Base-by-base conservation (phyloP, 2,113 vertebrate species). In the Gadus chalcogrammus region DNA sequence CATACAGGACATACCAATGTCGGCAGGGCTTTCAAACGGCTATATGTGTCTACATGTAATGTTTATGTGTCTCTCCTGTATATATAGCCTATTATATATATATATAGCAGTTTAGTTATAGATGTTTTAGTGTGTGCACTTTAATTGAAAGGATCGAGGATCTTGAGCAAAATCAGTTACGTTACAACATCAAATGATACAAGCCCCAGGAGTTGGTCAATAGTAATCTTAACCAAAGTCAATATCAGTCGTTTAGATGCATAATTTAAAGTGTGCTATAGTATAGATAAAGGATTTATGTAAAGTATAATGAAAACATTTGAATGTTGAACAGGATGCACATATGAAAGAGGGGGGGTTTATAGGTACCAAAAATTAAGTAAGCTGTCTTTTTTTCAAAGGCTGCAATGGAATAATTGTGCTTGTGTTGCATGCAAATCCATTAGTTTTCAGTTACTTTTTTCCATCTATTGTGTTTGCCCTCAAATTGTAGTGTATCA, bases 371-470 rank as follows among this genome's bases (percentile, higher is more conserved):
- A 2, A 24, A 24, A 35, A 35, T 4, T 4, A 35, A 35, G 31
- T 35, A 35, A 35, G 6, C 31, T 35, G 31, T 3, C 70, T 20
- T 20, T 66, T 42, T 61, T 63, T 52, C 65, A 67, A 56, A 68
- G 52, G 38, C 64, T 65, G 22, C 11, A 72, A 61, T 31, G 35
- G 69, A 66, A 62, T 67, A 28, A 65, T 69, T 35, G 52, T 60
- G 7, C 35, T 15, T 1, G 24, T 62, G 22, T 65, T 24, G 20
- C 61, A 78, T 81, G 71, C 76, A 83, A 85, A 85, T n/a, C n/a
- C n/a, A n/a, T n/a, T n/a, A 79, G 67, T 35, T 35, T 35, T 35
- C 31, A 35, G 31, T 24, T 24, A 79, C 69, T 60, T 52, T 28
- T 38, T 20, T 8, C 4, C 4, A 35, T 35, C 4, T 35, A 35